Evolutionary conservation across 2,113 vertebrate species (phyloP).

Genomic region (Leucopsar rothschildi): DNA sequence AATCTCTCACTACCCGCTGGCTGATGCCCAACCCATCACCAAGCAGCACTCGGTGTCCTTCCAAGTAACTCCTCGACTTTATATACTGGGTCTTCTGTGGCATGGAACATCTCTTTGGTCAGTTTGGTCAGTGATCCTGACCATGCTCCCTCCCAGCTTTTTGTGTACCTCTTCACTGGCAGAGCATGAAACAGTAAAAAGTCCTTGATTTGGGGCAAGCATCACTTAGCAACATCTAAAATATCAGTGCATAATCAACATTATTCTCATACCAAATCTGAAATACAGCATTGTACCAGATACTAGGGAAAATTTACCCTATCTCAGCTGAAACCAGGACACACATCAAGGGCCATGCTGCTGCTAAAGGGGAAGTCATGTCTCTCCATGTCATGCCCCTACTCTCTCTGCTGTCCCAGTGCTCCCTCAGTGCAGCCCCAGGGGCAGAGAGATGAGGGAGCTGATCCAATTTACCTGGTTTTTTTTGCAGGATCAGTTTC

Average conservation of each 20-base stretch:
- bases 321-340: neutral
- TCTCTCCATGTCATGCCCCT: neutral
- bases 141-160: neutral
- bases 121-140: neutral
- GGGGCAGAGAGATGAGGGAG: neutral
- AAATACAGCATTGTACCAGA: neutral
- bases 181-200: neutral
- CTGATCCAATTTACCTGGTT: neutral
- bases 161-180: neutral
- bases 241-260: neutral
- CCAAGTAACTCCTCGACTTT: neutral
- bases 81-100: neutral
- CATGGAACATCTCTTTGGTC: neutral
- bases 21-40: accelerated
- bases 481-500: neutral
- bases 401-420: neutral
- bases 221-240: neutral
- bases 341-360: neutral
- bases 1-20: accelerated
- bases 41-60: neutral
- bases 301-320: neutral
- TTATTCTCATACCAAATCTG: neutral
- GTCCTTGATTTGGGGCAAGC: neutral
- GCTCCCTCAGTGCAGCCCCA: neutral
- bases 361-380: neutral